These are phyloP conservation scores for Polyergus mexicanus DNA, from an alignment of 1,140 invertebrate species.

Conservation along the genomic window DNA sequence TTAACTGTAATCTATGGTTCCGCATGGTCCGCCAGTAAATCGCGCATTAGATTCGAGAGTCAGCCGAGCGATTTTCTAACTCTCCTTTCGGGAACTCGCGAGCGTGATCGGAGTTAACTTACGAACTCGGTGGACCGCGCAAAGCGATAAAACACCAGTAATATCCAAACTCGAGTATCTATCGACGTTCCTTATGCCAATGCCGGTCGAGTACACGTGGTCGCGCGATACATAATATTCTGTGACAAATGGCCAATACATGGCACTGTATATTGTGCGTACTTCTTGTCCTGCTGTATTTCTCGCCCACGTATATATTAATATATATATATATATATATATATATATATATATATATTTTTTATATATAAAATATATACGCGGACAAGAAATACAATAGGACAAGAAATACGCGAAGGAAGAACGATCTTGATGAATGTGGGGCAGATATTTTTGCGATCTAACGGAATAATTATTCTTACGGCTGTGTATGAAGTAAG, in stretches of 20 bases:
- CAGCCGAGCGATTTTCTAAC: conserved; percentile 68
- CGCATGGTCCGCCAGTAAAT: conserved; percentile 50
- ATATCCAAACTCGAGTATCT: conserved; percentile 58
- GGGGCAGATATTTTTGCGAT: conserved; percentile 22
- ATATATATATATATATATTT: background rate
- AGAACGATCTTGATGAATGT: background rate
- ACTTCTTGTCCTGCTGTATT: too few species aligned
- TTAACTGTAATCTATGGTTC: conserved; percentile 63
- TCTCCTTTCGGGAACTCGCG: conserved; percentile 23
- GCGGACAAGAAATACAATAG: background rate
- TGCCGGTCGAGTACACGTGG: conserved; percentile 39
- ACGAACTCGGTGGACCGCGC: conserved; percentile 65
- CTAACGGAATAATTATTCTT: conserved; percentile 45
- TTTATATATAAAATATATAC: too few species aligned
- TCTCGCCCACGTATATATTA: too few species aligned
- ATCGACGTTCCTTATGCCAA: conserved; percentile 58
- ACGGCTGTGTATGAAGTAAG: background rate
- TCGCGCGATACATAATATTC: conserved; percentile 48
- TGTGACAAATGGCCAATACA: conserved; percentile 56
- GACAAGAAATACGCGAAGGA: background rate
- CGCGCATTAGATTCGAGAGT: conserved; percentile 51
- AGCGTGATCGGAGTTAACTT: conserved; percentile 66
- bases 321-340: background rate
- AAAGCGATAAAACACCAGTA: conserved; percentile 68
- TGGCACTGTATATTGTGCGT: background rate